phyloP scores from a whole-genome alignment of 2,113 vertebrate genomes.

The Colius striatus region DNA sequence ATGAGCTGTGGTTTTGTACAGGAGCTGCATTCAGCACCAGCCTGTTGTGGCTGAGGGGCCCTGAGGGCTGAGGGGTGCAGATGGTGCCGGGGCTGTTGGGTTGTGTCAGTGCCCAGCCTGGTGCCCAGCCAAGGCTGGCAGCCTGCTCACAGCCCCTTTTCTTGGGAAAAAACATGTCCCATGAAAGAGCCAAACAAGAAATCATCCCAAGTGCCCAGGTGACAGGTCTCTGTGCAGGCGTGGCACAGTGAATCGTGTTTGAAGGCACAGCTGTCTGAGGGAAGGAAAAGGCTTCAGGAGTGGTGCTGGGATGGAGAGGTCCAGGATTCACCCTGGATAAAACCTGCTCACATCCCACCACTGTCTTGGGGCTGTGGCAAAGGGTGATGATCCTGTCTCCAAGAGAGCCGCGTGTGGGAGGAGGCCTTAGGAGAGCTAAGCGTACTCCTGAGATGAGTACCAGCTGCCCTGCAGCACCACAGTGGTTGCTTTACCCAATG shows the following conservation, averaged over 20 bases:
- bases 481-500: background rate
- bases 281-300: background rate
- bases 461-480: background rate
- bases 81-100: background rate
- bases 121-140: background rate
- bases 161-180: background rate
- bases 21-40: background rate
- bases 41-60: background rate
- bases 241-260: background rate
- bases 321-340: background rate
- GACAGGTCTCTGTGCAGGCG: background rate
- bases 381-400: background rate
- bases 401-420: background rate
- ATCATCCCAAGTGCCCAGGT: background rate
- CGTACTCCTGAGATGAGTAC: background rate
- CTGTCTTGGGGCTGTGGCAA: rapidly evolving
- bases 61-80: background rate
- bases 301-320: background rate
- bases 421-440: background rate
- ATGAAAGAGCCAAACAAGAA: background rate
- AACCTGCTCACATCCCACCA: background rate
- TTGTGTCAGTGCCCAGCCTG: rapidly evolving
- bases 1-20: background rate
- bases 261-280: background rate
- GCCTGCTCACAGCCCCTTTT: background rate